Percentiles rank a stretch among this genome's conserved stretches.
These are phyloP conservation scores for Bradypodion ventrale DNA, from an alignment of 2,797 vertebrate species.

Conservation along the genomic window DNA sequence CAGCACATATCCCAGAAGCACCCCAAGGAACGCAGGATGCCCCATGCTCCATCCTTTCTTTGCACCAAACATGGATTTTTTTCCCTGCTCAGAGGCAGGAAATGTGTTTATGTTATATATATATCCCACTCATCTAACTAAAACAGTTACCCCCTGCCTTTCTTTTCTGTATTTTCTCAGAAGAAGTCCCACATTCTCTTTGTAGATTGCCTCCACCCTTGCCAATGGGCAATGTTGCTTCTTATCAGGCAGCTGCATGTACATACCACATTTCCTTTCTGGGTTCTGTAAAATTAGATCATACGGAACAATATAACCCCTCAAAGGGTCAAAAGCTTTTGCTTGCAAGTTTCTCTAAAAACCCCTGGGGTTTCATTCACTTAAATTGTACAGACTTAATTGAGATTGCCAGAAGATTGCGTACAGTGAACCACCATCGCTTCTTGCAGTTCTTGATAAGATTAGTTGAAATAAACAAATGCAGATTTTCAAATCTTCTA, in stretches of 20 bases:
- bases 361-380: neutral
- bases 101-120: too few relatives aligned
- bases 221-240: neutral
- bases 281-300: neutral
- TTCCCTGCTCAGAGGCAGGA: neutral
- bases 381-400: neutral
- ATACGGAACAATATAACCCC: slow-evolving; percentile 34
- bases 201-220: slow-evolving; percentile 12
- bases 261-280: slow-evolving; percentile 56
- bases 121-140: too few relatives aligned
- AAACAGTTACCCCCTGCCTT: slow-evolving; percentile 37
- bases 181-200: slow-evolving; percentile 29
- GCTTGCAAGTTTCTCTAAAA: slow-evolving; percentile 16
- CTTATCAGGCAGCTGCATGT: slow-evolving; percentile 55
- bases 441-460: neutral
- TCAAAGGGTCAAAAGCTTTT: neutral
- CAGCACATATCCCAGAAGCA: neutral
- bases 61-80: neutral
- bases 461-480: neutral
- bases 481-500: neutral
- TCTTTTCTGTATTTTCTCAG: slow-evolving; percentile 15
- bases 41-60: neutral
- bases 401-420: neutral
- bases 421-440: neutral
- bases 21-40: neutral